Percentiles rank a stretch among this genome's conserved stretches.
phyloP scores from a whole-genome alignment of 2,888 invertebrate species.

The Nomada lathburiana region DNA sequence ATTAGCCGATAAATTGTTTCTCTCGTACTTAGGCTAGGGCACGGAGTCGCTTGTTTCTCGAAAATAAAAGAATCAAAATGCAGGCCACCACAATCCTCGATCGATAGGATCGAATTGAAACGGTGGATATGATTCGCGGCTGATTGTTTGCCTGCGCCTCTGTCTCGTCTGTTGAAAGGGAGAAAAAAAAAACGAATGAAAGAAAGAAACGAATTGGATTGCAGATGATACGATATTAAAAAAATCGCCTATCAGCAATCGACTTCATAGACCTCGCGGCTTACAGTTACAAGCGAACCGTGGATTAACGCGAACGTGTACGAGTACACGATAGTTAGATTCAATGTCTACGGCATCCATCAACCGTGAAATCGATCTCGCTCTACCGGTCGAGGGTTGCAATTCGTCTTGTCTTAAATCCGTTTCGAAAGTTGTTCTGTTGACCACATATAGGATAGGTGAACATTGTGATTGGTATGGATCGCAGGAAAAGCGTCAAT shows the following conservation, averaged over 20 bases:
- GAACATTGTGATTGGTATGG: constrained; percentile 54
- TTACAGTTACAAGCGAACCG: background rate
- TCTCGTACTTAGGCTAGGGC: constrained; percentile 40
- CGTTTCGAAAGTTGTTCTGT: constrained; percentile 42
- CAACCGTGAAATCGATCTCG: constrained; percentile 4
- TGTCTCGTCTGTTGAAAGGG: constrained; percentile 34
- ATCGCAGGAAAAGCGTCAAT: constrained; percentile 45
- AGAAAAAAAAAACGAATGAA: background rate
- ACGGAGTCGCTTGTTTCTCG: constrained; percentile 18
- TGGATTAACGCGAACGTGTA: background rate
- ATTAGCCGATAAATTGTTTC: constrained; percentile 54
- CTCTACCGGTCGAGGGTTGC: constrained; percentile 19
- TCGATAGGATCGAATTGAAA: background rate
- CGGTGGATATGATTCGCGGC: background rate
- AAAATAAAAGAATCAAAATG: background rate
- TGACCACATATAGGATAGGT: constrained; percentile 40
- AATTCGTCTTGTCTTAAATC: constrained; percentile 36
- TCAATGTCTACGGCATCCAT: background rate
- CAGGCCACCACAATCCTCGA: constrained; percentile 3
- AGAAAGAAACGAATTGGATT: background rate
- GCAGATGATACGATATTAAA: constrained; percentile 11
- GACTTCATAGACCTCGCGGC: background rate
- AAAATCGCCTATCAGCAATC: constrained; percentile 14
- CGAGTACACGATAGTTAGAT: background rate
- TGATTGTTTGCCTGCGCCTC: constrained; percentile 5